Evolutionary conservation across 2,113 vertebrate genomes (phyloP).

Genomic region (Paradoxurus hermaphroditus): DNA sequence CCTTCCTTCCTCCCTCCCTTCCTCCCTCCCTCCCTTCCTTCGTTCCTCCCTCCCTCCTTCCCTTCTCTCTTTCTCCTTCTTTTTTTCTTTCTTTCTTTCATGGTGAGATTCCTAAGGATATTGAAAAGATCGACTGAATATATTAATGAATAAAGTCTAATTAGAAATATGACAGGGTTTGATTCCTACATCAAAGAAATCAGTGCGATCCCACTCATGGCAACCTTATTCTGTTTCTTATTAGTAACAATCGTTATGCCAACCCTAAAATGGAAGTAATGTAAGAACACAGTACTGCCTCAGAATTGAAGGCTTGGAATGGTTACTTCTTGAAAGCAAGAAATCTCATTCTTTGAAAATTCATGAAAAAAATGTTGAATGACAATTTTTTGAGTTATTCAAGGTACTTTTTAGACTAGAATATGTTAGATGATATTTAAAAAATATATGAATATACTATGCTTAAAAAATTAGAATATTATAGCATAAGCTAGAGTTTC

Average conservation of each 20-base stretch:
- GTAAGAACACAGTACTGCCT: background rate
- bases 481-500: background rate
- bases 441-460: background rate
- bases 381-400: background rate
- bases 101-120: background rate
- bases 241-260: background rate
- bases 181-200: background rate
- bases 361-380: background rate
- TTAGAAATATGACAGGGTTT: background rate
- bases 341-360: constrained; percentile 31
- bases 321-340: background rate
- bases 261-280: background rate
- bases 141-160: background rate
- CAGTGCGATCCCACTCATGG: background rate
- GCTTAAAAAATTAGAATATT: constrained; percentile 18
- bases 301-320: background rate
- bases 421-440: background rate
- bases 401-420: background rate
- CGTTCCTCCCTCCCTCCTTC: too few relatives aligned
- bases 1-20: too few relatives aligned
- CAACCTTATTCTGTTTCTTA: background rate
- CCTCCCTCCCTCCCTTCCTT: too few relatives aligned
- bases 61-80: background rate
- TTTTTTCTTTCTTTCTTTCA: background rate
- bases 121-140: background rate